A percentile compares a stretch with the other conserved stretches of the same genome.
phyloP scores from a whole-genome alignment of 1,140 invertebrate species.

The Lerema accius region DNA sequence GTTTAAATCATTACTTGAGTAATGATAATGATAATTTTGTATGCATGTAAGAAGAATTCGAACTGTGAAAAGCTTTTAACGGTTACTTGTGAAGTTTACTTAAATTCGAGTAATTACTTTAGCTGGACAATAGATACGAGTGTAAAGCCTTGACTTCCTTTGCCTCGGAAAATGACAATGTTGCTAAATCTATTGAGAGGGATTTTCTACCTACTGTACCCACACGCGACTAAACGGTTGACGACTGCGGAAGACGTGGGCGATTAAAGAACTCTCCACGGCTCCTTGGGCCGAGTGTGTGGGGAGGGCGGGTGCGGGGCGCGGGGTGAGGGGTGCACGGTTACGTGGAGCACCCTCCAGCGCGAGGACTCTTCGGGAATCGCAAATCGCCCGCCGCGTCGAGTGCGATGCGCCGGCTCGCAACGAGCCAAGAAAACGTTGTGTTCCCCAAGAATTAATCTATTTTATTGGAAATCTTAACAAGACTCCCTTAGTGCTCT shows the following conservation, averaged over 20 bases:
- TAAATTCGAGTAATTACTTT: no score
- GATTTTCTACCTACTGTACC: no score
- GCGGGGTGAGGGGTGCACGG: constrained; percentile 1
- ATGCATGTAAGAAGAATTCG: no score
- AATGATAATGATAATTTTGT: no score
- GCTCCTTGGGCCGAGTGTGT: constrained; percentile 25
- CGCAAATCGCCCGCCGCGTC: constrained; percentile 26
- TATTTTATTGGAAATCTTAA: constrained; percentile 32
- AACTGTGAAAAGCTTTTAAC: no score
- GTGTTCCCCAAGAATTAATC: constrained; percentile 20
- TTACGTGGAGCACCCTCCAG: constrained; percentile 25
- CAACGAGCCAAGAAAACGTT: constrained; percentile 22
- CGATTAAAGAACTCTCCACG: constrained; percentile 29
- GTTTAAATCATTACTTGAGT: no score
- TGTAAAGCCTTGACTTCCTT: no score
- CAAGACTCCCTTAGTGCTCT: constrained; percentile 5
- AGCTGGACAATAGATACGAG: no score
- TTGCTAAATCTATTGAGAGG: no score
- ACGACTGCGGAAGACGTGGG: constrained; percentile 26
- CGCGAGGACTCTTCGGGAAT: constrained; percentile 28
- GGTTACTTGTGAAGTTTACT: no score
- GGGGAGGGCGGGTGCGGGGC: background rate
- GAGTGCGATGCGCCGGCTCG: constrained; percentile 18
- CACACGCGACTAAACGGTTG: constrained; percentile 25
- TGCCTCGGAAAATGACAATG: no score